phyloP scores from a whole-genome alignment of 2,113 vertebrate species.

The Mustela lutreola region DNA sequence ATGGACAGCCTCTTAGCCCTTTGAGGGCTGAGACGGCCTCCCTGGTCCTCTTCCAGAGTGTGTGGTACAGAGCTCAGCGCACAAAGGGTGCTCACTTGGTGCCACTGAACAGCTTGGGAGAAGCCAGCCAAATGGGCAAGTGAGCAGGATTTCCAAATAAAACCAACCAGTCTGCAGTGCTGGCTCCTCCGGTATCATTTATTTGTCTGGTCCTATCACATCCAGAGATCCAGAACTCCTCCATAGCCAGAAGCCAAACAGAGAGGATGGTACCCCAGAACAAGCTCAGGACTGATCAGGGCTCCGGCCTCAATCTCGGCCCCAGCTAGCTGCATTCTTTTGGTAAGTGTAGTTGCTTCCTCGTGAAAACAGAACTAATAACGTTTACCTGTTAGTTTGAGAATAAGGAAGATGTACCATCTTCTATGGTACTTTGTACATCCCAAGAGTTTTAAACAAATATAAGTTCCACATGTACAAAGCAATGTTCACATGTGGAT shows the following conservation, averaged over 20 bases:
- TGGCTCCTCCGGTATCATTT: neutral
- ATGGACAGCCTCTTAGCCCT: neutral
- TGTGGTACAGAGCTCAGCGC: neutral
- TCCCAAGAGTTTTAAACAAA: neutral
- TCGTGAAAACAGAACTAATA: neutral
- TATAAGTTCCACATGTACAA: neutral
- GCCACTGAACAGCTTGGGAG: neutral
- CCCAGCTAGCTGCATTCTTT: neutral
- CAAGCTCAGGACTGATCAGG: neutral
- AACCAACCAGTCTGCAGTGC: neutral
- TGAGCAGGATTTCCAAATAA: slow-evolving; percentile 53
- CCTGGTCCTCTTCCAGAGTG: neutral
- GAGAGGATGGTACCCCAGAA: neutral
- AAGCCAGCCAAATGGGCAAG: neutral
- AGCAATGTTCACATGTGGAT: neutral
- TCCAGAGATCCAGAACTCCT: neutral
- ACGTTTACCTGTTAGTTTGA: neutral
- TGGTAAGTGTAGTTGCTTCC: neutral
- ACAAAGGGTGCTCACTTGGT: neutral
- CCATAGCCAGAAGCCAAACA: neutral
- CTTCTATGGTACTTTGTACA: too few species aligned
- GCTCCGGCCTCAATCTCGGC: neutral
- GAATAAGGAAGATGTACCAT: neutral
- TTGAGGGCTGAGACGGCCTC: neutral
- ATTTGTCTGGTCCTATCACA: neutral